Conservation (phyloP, 2,797 vertebrate species). For the Poecile montanus region DNA sequence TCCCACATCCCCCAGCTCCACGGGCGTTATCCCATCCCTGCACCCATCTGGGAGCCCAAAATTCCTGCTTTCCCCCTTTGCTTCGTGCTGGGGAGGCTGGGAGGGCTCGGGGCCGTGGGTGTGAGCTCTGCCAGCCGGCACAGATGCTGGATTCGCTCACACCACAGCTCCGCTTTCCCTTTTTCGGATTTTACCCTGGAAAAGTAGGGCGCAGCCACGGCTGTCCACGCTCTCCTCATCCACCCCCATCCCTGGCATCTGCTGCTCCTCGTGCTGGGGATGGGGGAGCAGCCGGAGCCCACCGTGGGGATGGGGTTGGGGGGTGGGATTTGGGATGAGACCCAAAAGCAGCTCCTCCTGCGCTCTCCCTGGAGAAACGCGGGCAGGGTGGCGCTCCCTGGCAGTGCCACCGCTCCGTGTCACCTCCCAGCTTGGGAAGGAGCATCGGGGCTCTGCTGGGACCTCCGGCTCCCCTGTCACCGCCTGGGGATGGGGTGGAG, state of each 20-base stretch:
- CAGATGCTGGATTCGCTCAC: slow-evolving; percentile 29
- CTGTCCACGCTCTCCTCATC: background rate
- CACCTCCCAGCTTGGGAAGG: accelerated
- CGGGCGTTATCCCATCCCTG: accelerated
- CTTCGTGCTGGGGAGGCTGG: background rate
- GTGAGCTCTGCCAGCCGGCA: slow-evolving; percentile 13
- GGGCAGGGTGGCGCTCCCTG: accelerated
- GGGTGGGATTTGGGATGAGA: background rate
- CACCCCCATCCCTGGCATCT: background rate
- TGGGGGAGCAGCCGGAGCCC: background rate
- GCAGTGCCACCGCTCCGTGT: accelerated
- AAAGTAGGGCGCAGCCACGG: background rate
- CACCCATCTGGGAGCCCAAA: accelerated
- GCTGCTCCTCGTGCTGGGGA: background rate
- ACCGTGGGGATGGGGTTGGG: accelerated
- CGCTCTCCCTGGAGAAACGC: accelerated
- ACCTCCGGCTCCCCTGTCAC: accelerated
- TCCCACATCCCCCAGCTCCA: accelerated
- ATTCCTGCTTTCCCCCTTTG: background rate
- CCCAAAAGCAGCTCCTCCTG: accelerated
- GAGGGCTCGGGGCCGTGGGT: background rate
- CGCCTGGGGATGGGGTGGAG: accelerated
- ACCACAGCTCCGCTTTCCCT: background rate
- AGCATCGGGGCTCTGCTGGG: background rate
- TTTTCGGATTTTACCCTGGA: background rate